These are phyloP conservation scores for Heterochromis multidens DNA, from an alignment of 2,113 vertebrate genomes.

Conservation along the genomic window DNA sequence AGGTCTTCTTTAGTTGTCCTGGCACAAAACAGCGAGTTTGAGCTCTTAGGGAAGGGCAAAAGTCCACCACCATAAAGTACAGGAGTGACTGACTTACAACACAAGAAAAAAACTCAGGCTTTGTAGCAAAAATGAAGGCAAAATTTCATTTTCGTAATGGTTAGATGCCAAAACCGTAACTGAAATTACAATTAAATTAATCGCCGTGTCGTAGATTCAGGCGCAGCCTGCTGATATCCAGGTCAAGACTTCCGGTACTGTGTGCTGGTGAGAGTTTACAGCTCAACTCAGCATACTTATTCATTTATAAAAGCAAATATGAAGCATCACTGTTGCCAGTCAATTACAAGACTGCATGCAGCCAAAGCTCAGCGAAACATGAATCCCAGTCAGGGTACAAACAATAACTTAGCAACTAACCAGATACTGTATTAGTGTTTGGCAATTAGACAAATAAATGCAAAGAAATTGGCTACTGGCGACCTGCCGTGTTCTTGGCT, in stretches of 20 bases:
- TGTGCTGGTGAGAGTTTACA: accelerated
- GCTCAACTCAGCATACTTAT: background rate
- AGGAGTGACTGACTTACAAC: no score
- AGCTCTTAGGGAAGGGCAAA: no score
- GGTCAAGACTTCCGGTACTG: background rate
- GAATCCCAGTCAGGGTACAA: background rate
- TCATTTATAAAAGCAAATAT: background rate
- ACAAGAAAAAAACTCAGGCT: no score
- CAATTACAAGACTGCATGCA: background rate
- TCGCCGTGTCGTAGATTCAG: no score
- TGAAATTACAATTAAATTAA: no score
- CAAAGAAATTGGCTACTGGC: accelerated
- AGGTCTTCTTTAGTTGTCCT: no score
- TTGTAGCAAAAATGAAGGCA: no score
- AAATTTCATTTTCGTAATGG: no score
- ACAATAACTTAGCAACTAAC: accelerated
- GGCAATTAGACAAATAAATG: background rate
- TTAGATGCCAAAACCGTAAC: no score
- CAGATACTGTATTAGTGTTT: background rate
- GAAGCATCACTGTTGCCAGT: background rate
- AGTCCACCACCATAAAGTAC: no score
- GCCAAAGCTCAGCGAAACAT: background rate
- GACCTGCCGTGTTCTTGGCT: background rate
- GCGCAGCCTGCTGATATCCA: no score
- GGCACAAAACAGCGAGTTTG: no score